Percentiles rank a stretch among this genome's conserved stretches.
These are phyloP conservation scores for Philhelius pedissequus DNA, from an alignment of 2,888 invertebrate genomes.

Conservation along the genomic window DNA sequence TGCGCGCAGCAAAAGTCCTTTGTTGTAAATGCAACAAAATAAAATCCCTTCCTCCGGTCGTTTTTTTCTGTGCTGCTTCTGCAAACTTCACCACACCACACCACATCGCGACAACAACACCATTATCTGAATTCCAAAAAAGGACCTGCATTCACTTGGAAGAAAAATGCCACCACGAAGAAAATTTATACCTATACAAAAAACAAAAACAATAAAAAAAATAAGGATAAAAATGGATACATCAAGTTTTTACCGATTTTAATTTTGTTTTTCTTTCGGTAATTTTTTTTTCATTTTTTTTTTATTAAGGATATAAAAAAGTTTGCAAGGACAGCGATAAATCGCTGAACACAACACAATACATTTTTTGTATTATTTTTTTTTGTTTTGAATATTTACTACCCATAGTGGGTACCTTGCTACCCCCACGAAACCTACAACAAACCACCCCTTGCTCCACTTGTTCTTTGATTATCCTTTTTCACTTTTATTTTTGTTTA, in stretches of 20 bases:
- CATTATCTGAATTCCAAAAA: constrained; percentile 11
- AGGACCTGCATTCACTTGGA: constrained; percentile 63
- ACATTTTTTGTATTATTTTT: constrained; percentile 1
- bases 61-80: not conserved
- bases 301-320: constrained; percentile 56
- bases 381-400: too few relatives aligned
- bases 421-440: not conserved
- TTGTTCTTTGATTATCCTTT: constrained; percentile 66
- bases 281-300: constrained; percentile 19
- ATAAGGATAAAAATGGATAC: constrained; percentile 55
- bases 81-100: not conserved
- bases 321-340: constrained; percentile 66
- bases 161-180: constrained; percentile 62
- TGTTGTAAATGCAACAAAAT: constrained; percentile 37
- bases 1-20: constrained; percentile 61
- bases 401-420: not conserved
- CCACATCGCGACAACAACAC: not conserved
- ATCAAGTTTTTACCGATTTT: constrained; percentile 55
- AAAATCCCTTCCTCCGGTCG: not conserved
- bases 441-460: not conserved
- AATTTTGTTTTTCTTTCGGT: constrained; percentile 19
- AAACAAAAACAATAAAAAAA: constrained; percentile 9
- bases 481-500: constrained; percentile 58
- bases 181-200: constrained; percentile 37
- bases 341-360: constrained; percentile 64